phyloP scores from a whole-genome alignment of 2,888 invertebrate genomes.

The Liposcelis brunnea region DNA sequence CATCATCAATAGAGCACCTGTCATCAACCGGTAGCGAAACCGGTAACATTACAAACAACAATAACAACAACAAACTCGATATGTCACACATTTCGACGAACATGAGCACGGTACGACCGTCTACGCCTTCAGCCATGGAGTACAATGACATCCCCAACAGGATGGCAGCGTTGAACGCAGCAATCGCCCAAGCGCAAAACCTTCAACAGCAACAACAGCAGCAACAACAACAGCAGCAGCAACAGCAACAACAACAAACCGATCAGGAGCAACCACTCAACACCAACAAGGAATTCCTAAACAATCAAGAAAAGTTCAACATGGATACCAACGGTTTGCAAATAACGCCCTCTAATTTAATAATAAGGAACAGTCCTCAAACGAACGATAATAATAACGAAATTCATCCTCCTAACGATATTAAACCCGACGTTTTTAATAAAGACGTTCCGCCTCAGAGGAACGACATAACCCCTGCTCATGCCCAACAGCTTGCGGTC shows the following conservation, averaged over 20 bases:
- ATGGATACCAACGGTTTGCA: not conserved
- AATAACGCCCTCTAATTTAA: conserved; percentile 5
- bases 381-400: conserved; percentile 1
- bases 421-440: not conserved
- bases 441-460: not conserved
- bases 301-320: not conserved
- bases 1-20: conserved; percentile 6
- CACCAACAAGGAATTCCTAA: conserved; percentile 13
- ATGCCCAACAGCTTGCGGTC: conserved; percentile 7
- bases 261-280: conserved; percentile 1
- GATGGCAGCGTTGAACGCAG: conserved; percentile 7
- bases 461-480: conserved; percentile 1
- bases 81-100: conserved; percentile 6
- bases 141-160: conserved; percentile 5
- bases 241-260: not conserved
- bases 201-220: conserved; percentile 16
- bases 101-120: conserved; percentile 4
- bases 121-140: conserved; percentile 8
- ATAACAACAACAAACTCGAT: conserved; percentile 36
- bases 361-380: conserved; percentile 2
- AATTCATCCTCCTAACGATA: not conserved
- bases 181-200: conserved; percentile 10
- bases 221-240: conserved; percentile 16
- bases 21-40: conserved; percentile 11
- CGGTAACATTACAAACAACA: conserved; percentile 29